Percentiles rank a stretch among this genome's conserved stretches.
Conservation (phyloP, 2,113 vertebrate species). For the Sinocyclocheilus rhinocerous region DNA sequence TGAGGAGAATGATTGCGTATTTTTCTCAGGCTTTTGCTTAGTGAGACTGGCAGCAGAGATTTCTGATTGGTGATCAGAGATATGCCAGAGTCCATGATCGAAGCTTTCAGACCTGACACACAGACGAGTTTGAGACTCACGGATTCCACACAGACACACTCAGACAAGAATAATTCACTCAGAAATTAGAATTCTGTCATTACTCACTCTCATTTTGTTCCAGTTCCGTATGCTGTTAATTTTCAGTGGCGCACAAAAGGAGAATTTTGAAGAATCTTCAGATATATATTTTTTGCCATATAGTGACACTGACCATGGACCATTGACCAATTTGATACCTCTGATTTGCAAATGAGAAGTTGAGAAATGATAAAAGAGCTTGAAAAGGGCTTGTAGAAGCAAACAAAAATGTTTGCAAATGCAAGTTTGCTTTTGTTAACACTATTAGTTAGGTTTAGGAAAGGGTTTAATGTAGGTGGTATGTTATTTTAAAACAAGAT, state of each 20-base stretch:
- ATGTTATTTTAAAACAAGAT: background rate
- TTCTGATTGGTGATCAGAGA: conserved; percentile 52
- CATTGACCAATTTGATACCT: background rate
- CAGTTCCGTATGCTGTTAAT: background rate
- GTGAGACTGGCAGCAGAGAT: conserved; percentile 29
- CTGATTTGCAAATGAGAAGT: background rate
- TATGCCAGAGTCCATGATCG: conserved; percentile 24
- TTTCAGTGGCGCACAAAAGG: background rate
- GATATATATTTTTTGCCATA: background rate
- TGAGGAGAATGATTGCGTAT: conserved; percentile 41
- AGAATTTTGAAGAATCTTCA: background rate
- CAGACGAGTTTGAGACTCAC: background rate
- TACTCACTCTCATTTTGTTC: background rate
- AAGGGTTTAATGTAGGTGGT: background rate
- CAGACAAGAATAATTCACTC: background rate
- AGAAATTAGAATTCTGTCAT: background rate
- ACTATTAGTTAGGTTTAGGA: background rate
- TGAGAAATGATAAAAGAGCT: background rate
- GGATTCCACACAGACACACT: conserved; percentile 14
- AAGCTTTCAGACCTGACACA: conserved; percentile 27
- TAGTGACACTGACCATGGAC: background rate
- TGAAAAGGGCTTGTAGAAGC: background rate
- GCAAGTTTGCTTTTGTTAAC: background rate
- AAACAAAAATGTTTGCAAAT: background rate
- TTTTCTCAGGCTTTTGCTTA: conserved; percentile 41